Percentiles rank a stretch among this genome's conserved stretches.
phyloP scores from a whole-genome alignment of 2,113 vertebrate genomes.

The Rutilus rutilus region DNA sequence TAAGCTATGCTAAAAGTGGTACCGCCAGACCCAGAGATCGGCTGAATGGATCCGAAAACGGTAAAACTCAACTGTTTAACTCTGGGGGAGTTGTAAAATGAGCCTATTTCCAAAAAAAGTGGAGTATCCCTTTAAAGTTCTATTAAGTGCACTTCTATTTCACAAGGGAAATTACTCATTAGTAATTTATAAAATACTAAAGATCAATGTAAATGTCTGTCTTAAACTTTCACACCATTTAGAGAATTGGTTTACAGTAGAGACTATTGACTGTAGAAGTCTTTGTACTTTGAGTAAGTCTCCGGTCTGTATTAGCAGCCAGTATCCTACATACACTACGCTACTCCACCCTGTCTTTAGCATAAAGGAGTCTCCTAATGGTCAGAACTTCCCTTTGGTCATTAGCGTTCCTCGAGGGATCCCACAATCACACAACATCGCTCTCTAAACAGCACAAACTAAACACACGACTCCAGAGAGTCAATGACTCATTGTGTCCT shows the following conservation, averaged over 20 bases:
- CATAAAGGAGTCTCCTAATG: neutral
- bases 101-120: too few relatives aligned
- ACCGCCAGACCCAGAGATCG: too few relatives aligned
- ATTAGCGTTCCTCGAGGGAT: constrained; percentile 3
- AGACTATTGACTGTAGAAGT: neutral
- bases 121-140: too few relatives aligned
- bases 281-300: neutral
- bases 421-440: neutral
- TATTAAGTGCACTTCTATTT: too few relatives aligned
- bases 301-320: neutral
- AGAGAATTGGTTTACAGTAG: neutral
- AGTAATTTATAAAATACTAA: neutral
- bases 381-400: neutral
- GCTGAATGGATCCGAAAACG: too few relatives aligned
- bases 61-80: too few relatives aligned
- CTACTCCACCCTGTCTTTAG: neutral
- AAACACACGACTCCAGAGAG: neutral
- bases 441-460: neutral
- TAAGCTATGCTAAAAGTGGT: too few relatives aligned
- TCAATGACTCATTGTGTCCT: neutral
- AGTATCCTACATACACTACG: neutral
- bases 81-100: too few relatives aligned
- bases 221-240: neutral
- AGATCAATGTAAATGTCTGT: neutral
- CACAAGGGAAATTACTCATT: neutral